Percentiles rank a stretch among this genome's conserved stretches.
Evolutionary conservation across 2,888 invertebrate species (phyloP).

Genomic region (Andrena minutula): DNA sequence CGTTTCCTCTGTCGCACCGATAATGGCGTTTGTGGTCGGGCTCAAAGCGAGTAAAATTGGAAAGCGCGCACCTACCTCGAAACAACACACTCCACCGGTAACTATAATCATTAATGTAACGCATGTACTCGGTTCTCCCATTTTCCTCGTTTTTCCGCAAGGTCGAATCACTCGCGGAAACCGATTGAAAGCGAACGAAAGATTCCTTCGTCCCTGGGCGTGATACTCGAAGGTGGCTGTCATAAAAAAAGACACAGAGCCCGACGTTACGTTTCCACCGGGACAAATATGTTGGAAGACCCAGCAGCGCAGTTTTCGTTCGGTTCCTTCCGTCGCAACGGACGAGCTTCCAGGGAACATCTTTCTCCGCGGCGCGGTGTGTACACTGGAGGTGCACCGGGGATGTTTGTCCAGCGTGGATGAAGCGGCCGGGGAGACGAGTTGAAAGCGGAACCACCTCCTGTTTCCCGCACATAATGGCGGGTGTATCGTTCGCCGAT

Average conservation of each 20-base stretch:
- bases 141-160: conserved; percentile 8
- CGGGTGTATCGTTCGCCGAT: conserved; percentile 64
- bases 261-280: not conserved
- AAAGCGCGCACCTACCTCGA: conserved; percentile 36
- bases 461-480: conserved; percentile 51
- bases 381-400: conserved; percentile 38
- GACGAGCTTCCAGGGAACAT: conserved; percentile 22
- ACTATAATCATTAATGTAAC: not conserved
- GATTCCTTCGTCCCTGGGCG: too few relatives aligned
- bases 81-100: conserved; percentile 28
- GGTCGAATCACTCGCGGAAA: conserved; percentile 41
- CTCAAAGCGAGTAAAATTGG: conserved; percentile 62
- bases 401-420: conserved; percentile 64
- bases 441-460: conserved; percentile 53
- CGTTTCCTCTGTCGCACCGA: conserved; percentile 44
- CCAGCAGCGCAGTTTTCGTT: conserved; percentile 6
- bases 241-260: too few relatives aligned
- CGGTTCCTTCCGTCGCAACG: not conserved
- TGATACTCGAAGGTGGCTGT: too few relatives aligned
- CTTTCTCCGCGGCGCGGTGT: conserved; percentile 50
- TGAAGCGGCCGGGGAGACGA: conserved; percentile 41
- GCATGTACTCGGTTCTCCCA: not conserved
- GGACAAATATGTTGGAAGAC: conserved; percentile 5
- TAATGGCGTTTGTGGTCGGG: conserved; percentile 57
- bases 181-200: conserved; percentile 20